Evolutionary conservation across 2,888 invertebrate genomes (phyloP).

Genomic region (Melieria omissa): DNA sequence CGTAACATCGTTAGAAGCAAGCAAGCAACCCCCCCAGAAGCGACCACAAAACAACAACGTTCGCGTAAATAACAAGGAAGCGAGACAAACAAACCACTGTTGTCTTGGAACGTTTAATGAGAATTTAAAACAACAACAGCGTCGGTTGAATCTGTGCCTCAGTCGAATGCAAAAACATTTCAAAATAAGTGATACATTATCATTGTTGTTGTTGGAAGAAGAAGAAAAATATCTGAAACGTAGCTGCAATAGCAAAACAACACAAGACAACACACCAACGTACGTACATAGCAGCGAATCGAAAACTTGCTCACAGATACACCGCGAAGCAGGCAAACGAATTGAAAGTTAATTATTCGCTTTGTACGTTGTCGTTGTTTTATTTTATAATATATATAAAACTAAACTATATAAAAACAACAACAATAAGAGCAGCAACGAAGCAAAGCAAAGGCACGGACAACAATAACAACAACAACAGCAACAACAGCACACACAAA

Average conservation of each 20-base stretch:
- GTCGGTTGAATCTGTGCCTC: too few relatives aligned
- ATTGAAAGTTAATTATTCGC: conserved; percentile 40
- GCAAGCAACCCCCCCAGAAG: too few relatives aligned
- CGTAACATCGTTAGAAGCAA: too few relatives aligned
- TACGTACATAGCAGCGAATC: conserved; percentile 8
- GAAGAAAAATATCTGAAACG: neutral
- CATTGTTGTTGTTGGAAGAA: too few relatives aligned
- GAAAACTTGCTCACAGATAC: conserved; percentile 11
- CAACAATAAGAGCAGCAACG: neutral
- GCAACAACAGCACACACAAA: neutral
- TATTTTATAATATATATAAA: conserved; percentile 24
- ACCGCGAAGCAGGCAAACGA: conserved; percentile 16
- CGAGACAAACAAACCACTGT: too few relatives aligned
- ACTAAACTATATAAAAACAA: conserved; percentile 20
- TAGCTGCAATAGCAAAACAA: conserved; percentile 5
- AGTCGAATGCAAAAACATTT: too few relatives aligned
- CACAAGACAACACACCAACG: conserved; percentile 1
- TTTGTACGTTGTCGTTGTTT: conserved; percentile 11
- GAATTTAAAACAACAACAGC: too few relatives aligned
- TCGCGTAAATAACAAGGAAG: too few relatives aligned
- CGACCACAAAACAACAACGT: too few relatives aligned
- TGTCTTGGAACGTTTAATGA: too few relatives aligned
- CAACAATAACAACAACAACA: neutral
- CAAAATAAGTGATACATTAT: too few relatives aligned
- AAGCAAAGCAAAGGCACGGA: too few relatives aligned